These are phyloP conservation scores for Theodoxus fluviatilis DNA, from an alignment of 2,888 invertebrate genomes.

Conservation along the genomic window DNA sequence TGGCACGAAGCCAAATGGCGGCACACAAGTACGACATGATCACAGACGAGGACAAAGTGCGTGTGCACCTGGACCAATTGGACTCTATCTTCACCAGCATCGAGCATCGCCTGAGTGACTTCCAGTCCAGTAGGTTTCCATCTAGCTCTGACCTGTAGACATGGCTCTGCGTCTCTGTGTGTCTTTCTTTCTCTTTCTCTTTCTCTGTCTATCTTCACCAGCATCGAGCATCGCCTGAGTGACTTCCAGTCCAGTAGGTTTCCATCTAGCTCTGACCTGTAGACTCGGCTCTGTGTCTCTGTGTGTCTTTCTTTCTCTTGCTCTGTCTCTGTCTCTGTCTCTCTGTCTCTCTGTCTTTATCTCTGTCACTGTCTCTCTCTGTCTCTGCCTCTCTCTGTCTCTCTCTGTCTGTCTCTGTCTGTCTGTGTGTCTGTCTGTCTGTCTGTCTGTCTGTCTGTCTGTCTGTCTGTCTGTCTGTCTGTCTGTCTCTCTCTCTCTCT, in stretches of 20 bases:
- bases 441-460: slow-evolving; percentile 4
- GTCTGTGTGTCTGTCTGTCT: slow-evolving; percentile 16
- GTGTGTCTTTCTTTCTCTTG: not conserved
- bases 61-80: slow-evolving; percentile 47
- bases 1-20: slow-evolving; percentile 50
- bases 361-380: slow-evolving; percentile 2
- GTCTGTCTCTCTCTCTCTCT: not conserved
- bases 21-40: slow-evolving; percentile 56
- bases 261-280: not conserved
- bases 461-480: not conserved
- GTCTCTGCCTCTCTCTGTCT: not conserved
- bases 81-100: slow-evolving; percentile 42
- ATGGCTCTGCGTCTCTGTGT: not conserved
- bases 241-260: not conserved
- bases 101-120: slow-evolving; percentile 45
- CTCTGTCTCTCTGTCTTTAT: no score
- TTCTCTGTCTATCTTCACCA: slow-evolving; percentile 1
- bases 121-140: not conserved
- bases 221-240: slow-evolving; percentile 46
- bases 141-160: not conserved
- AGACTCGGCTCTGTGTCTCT: not conserved
- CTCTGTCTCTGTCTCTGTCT: not conserved
- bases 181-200: not conserved
- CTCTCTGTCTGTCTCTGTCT: not conserved
- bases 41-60: slow-evolving; percentile 49